These are phyloP conservation scores for Saccopteryx bilineata DNA, from an alignment of 2,113 vertebrate species.

Conservation along the genomic window DNA sequence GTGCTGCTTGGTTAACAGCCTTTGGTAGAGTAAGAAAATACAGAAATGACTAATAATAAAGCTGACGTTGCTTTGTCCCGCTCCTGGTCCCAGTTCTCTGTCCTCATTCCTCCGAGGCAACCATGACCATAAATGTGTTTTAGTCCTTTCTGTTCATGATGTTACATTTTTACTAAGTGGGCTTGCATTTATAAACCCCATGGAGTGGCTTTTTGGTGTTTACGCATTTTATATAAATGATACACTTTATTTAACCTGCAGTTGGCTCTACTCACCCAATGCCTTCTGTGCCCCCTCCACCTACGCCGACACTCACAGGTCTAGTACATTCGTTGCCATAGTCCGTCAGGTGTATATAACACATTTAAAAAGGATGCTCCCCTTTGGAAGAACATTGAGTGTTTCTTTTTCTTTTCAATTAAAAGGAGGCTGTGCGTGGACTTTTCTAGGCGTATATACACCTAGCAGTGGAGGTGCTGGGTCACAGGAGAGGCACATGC, in stretches of 20 bases:
- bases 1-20: not conserved
- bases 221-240: not conserved
- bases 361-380: not conserved
- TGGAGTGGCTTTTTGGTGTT: not conserved
- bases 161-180: not conserved
- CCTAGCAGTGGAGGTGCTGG: accelerated
- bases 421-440: accelerated
- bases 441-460: not conserved
- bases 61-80: not conserved
- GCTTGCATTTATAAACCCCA: not conserved
- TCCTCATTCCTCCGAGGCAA: not conserved
- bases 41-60: not conserved
- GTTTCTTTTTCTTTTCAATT: not conserved
- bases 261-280: accelerated
- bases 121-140: not conserved
- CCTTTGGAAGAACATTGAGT: not conserved
- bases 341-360: too few relatives aligned
- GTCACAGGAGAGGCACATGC: accelerated
- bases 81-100: not conserved
- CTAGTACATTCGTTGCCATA: not conserved
- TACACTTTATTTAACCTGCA: not conserved
- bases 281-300: accelerated
- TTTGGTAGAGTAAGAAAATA: not conserved
- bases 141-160: not conserved
- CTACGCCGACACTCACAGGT: not conserved